These are phyloP conservation scores for Pygmarrhopalites habei DNA, from an alignment of 1,140 invertebrate genomes.

Conservation along the genomic window DNA sequence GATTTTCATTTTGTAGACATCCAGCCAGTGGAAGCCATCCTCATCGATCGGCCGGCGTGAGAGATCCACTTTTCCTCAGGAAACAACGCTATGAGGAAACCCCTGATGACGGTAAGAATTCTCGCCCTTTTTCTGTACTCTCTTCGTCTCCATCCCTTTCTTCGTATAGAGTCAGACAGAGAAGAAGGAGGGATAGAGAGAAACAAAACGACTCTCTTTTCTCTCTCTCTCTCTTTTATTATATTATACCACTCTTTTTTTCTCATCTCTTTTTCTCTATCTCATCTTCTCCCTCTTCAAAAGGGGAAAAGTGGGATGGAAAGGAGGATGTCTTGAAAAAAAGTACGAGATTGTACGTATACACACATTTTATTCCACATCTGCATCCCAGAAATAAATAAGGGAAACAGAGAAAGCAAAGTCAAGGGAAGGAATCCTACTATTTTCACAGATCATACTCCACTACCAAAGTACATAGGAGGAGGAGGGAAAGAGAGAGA, in stretches of 20 bases:
- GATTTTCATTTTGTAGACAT: slow-evolving; percentile 28
- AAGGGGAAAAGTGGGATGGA: no score
- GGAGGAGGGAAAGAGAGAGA: no score
- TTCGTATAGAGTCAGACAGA: no score
- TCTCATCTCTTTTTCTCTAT: neutral
- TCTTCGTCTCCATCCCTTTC: neutral
- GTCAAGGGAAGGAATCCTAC: no score
- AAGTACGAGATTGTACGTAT: no score
- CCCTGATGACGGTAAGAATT: slow-evolving; percentile 34
- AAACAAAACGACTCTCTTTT: slow-evolving; percentile 7
- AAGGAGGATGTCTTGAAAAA: no score
- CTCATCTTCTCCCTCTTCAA: slow-evolving; percentile 3
- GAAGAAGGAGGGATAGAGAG: neutral
- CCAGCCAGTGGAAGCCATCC: slow-evolving; percentile 15
- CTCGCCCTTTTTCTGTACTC: neutral
- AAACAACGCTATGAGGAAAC: slow-evolving; percentile 37
- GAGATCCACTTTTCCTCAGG: slow-evolving; percentile 35
- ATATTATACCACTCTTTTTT: slow-evolving; percentile 4
- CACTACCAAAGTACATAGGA: no score
- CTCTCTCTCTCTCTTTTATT: neutral
- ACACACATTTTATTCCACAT: no score
- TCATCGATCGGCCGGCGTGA: slow-evolving; percentile 29
- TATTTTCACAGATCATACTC: no score
- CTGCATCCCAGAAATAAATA: no score
- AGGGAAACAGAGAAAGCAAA: no score